phyloP scores from a whole-genome alignment of 2,888 invertebrate genomes.

The Beris chalybata region DNA sequence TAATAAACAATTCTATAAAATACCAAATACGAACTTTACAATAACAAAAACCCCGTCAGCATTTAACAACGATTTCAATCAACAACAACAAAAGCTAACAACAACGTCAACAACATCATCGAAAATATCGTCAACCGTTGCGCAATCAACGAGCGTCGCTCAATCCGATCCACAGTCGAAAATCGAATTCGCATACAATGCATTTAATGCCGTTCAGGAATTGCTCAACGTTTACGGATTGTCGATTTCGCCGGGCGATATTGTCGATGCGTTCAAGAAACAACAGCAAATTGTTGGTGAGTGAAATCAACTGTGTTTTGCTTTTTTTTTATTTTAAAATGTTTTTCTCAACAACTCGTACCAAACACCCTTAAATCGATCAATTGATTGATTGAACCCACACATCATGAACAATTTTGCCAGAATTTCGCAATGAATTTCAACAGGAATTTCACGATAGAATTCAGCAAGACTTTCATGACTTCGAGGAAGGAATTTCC shows the following conservation, averaged over 20 bases:
- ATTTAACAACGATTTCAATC: not conserved
- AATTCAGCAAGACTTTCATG: too few relatives aligned
- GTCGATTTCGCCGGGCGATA: slow-evolving; percentile 42
- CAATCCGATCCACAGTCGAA: slow-evolving; percentile 23
- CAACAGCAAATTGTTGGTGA: slow-evolving; percentile 37
- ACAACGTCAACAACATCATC: slow-evolving; percentile 5
- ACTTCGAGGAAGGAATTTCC: too few relatives aligned
- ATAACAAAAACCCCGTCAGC: not conserved
- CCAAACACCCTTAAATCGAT: too few relatives aligned
- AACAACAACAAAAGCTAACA: not conserved
- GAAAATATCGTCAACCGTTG: not conserved
- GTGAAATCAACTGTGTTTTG: slow-evolving; percentile 30
- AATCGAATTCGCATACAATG: slow-evolving; percentile 37
- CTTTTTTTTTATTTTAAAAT: too few relatives aligned
- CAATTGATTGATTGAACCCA: too few relatives aligned
- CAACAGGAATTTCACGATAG: too few relatives aligned
- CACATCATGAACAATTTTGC: too few relatives aligned
- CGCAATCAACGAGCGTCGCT: not conserved
- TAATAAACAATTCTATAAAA: not conserved
- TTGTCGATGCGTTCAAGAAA: slow-evolving; percentile 42
- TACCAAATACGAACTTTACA: not conserved
- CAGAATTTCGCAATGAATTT: too few relatives aligned
- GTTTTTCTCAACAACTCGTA: too few relatives aligned
- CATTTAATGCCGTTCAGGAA: slow-evolving; percentile 42
- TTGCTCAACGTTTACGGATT: slow-evolving; percentile 42